Evolutionary conservation across 2,113 vertebrate species (phyloP).

Genomic region (Hystrix cristata): DNA sequence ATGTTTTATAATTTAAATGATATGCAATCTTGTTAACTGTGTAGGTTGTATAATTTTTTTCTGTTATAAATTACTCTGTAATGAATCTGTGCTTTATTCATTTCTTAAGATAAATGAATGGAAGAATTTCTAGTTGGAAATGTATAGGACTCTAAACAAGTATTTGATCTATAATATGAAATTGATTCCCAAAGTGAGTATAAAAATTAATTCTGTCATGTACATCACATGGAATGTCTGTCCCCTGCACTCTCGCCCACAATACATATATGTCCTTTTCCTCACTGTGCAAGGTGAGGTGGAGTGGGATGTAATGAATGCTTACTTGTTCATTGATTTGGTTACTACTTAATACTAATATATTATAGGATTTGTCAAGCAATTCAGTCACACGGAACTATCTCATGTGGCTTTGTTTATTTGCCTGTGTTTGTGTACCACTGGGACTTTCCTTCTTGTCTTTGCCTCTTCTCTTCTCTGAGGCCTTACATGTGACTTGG

Average conservation of each 20-base stretch:
- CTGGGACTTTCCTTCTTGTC: neutral
- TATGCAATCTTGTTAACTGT: neutral
- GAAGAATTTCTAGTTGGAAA: constrained; percentile 1
- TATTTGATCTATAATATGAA: neutral
- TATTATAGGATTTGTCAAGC: neutral
- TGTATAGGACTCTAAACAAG: neutral
- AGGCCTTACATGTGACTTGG: neutral
- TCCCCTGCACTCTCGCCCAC: neutral
- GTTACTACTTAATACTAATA: neutral
- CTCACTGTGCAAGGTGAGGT: neutral
- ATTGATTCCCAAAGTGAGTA: neutral
- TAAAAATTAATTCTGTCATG: neutral
- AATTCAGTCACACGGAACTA: neutral
- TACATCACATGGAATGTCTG: neutral
- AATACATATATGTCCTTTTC: too few relatives aligned
- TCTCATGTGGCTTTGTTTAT: neutral
- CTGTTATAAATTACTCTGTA: neutral
- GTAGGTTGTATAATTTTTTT: constrained; percentile 23
- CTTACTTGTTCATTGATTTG: neutral
- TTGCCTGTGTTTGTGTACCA: neutral
- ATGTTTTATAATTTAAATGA: neutral
- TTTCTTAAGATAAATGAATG: constrained; percentile 3
- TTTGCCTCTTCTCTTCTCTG: neutral
- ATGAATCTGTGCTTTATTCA: neutral
- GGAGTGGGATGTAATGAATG: neutral